Percentiles rank a stretch among this genome's conserved stretches.
phyloP scores from a whole-genome alignment of 2,888 invertebrate species.

The Gymnoscelis rufifasciata region DNA sequence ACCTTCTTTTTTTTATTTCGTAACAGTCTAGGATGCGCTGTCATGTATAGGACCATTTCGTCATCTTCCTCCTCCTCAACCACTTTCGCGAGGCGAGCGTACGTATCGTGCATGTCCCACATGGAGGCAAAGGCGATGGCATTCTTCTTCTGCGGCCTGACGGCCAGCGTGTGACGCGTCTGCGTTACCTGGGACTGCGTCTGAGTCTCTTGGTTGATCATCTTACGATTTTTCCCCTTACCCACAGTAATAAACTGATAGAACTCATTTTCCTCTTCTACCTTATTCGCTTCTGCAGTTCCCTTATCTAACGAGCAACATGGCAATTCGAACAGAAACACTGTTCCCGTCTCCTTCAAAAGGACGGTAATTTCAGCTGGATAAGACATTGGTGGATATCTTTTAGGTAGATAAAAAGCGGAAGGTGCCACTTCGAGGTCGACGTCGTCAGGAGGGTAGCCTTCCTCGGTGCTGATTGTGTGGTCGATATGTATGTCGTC shows the following conservation, averaged over 20 bases:
- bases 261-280: conserved; percentile 81
- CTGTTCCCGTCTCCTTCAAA: conserved; percentile 83
- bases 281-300: conserved; percentile 75
- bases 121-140: conserved; percentile 83
- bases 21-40: conserved; percentile 50
- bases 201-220: conserved; percentile 84
- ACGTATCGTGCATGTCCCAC: conserved; percentile 89
- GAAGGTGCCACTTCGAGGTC: conserved; percentile 60
- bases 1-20: conserved; percentile 48
- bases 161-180: conserved; percentile 81
- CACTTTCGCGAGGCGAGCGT: conserved; percentile 61
- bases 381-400: conserved; percentile 50
- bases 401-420: conserved; percentile 61
- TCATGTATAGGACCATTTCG: conserved; percentile 69
- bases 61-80: conserved; percentile 54
- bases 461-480: conserved; percentile 65
- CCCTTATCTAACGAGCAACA: conserved; percentile 81
- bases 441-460: conserved; percentile 38
- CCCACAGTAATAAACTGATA: conserved; percentile 84
- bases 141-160: conserved; percentile 74
- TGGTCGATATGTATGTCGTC: conserved; percentile 75
- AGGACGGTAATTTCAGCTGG: conserved; percentile 80
- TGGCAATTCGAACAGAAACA: conserved; percentile 81
- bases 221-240: conserved; percentile 83
- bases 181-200: conserved; percentile 81